Evolutionary conservation across 1,140 invertebrate genomes (phyloP), one percentile per base, ranked within the genome.

Genomic region (Euura lappo): DNA sequence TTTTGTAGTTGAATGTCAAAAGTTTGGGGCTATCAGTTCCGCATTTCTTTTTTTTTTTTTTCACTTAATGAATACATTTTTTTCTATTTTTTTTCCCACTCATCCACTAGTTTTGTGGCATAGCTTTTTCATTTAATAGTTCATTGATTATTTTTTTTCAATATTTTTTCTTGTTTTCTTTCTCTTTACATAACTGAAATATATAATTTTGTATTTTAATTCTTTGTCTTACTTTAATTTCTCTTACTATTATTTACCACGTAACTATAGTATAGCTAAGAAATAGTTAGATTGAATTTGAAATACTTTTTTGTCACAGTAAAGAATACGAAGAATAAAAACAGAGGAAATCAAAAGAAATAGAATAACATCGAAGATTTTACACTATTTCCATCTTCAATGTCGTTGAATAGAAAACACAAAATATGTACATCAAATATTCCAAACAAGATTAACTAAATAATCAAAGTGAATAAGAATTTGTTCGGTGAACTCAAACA

Each of bases 1-100:
- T 69, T 76, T 80, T 79, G 78, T 83, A 83, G 80, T 83, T 80
- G 72, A 28, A 28, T 28, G 74, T 80, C 76, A 76, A 78, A 76
- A 75, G 74, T 79, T 74, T 65, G 65, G 51, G 51, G 67, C 68
- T 43, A 60, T 65, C 65, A 69, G 44, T 66, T 65, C 45, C 69
- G 44, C 45, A 68, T 66, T 74, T 74, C 60, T 51, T 45, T 72
- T 46, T 46, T 45, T 51, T 10, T 13, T 11, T 42, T 64, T 74
- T 64, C 28, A 28, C 28, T 28, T 28, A 28, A 28, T 28, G 28
- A 28, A 28, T 28, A 10, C 45, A 71, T 71, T 71, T 69, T 71
- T 71, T 71, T 28, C 13, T 60, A 60, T n/a, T 60, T 60, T 60
- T 60, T 60, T n/a, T 11, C 8, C 13, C 13, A 6, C 51, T 0